Conservation (phyloP, 2,888 invertebrate genomes). For the Liposcelis brunnea region DNA sequence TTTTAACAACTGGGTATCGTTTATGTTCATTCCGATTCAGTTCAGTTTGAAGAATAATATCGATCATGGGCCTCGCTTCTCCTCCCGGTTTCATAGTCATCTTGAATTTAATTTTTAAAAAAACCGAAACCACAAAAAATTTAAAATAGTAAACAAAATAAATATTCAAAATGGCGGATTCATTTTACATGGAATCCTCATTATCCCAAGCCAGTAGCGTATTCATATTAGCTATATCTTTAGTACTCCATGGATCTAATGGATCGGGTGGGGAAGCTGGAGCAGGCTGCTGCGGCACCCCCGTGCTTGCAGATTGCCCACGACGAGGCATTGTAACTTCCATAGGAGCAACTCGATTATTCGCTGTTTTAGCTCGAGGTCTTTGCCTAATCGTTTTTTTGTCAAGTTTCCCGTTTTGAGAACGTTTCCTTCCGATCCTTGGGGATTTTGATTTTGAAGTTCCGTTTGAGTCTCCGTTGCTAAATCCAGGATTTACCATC, state of each 20-base stretch:
- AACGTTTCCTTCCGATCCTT: slow-evolving; percentile 21
- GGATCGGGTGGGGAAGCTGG: slow-evolving; percentile 38
- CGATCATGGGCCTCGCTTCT: no score
- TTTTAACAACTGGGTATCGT: no score
- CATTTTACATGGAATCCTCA: slow-evolving; percentile 30
- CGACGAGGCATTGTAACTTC: neutral
- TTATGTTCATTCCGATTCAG: no score
- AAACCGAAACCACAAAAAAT: no score
- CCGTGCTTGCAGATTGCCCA: neutral
- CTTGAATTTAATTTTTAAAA: no score
- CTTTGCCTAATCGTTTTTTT: slow-evolving; percentile 12
- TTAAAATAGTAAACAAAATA: no score
- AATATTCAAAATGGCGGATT: no score
- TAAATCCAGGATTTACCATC: slow-evolving; percentile 9
- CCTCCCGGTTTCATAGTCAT: no score
- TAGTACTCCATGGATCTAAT: slow-evolving; percentile 55
- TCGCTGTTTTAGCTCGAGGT: slow-evolving; percentile 20
- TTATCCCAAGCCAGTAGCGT: slow-evolving; percentile 46
- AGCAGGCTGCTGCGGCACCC: slow-evolving; percentile 29
- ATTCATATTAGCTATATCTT: slow-evolving; percentile 50
- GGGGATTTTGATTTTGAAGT: slow-evolving; percentile 16
- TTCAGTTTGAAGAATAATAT: no score
- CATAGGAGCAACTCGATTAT: slow-evolving; percentile 7
- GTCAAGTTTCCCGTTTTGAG: no score
- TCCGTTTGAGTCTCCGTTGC: no score